phyloP scores from a whole-genome alignment of 92 coral and sea anemone species.

The Phenganax stokvisi region DNA sequence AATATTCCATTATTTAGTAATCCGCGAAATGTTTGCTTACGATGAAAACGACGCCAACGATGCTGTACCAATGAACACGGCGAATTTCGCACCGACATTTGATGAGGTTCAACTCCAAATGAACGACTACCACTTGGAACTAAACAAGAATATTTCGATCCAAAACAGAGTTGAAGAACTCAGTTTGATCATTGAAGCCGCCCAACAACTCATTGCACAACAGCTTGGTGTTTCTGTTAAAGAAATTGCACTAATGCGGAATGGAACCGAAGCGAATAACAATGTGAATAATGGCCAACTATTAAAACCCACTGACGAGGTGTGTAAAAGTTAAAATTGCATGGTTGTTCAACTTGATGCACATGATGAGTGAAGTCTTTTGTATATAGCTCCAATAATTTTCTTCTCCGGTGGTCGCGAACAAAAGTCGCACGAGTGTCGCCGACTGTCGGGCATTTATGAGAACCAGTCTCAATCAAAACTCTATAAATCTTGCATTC shows the following conservation, averaged over 20 bases:
- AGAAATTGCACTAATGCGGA: constrained; percentile 46
- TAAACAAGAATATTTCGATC: constrained; percentile 59
- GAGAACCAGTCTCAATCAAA: no score
- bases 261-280: constrained; percentile 53
- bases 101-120: constrained; percentile 42
- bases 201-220: constrained; percentile 46
- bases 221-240: constrained; percentile 50
- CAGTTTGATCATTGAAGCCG: constrained; percentile 44
- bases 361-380: not conserved
- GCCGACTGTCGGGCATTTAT: no score
- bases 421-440: no score
- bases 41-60: constrained; percentile 53
- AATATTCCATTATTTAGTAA: not conserved
- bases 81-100: constrained; percentile 48
- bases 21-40: constrained; percentile 24
- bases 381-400: no score
- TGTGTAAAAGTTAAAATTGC: not conserved
- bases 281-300: constrained; percentile 52
- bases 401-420: no score
- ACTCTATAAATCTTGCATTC: not conserved
- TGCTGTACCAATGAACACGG: constrained; percentile 58
- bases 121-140: constrained; percentile 47
- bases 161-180: constrained; percentile 53
- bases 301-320: constrained; percentile 13
- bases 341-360: not conserved